Conservation (phyloP, 2,888 invertebrate species). For the Synergus umbraculus region DNA sequence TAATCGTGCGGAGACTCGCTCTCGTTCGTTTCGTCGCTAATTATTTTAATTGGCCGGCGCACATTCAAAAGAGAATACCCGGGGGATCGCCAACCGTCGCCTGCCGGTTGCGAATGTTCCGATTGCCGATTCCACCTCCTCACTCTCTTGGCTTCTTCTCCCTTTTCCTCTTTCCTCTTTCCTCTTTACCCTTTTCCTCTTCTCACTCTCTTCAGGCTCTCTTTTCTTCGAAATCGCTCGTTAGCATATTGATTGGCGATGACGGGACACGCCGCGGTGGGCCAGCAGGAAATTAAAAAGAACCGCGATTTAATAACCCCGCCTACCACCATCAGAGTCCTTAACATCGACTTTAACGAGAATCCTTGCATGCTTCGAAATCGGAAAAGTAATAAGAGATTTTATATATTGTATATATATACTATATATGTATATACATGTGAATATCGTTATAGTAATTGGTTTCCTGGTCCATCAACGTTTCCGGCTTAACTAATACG, state of each 20-base stretch:
- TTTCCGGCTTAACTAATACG: background rate
- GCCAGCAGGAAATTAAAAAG: conserved; percentile 65
- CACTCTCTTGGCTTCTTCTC: conserved; percentile 48
- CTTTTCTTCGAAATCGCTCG: conserved; percentile 68
- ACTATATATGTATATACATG: background rate
- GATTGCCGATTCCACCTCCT: conserved; percentile 59
- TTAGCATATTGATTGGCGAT: conserved; percentile 77
- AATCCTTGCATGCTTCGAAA: background rate
- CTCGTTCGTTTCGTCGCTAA: conserved; percentile 77
- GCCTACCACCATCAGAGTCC: background rate
- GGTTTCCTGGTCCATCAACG: background rate
- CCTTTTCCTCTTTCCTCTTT: conserved; percentile 51
- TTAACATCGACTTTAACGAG: conserved; percentile 21
- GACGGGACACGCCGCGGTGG: conserved; percentile 69
- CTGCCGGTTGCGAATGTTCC: conserved; percentile 61
- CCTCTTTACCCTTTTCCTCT: conserved; percentile 47
- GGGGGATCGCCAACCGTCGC: conserved; percentile 61
- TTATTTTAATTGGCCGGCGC: conserved; percentile 78
- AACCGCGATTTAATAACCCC: conserved; percentile 67
- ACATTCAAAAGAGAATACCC: conserved; percentile 74
- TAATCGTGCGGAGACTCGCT: conserved; percentile 69
- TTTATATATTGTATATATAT: background rate
- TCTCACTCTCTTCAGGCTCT: conserved; percentile 40
- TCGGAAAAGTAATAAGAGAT: background rate
- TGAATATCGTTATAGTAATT: background rate